Percentiles rank a stretch among this genome's conserved stretches.
Evolutionary conservation across 2,888 invertebrate genomes (phyloP).

Genomic region (Drosophila paranaensis): DNA sequence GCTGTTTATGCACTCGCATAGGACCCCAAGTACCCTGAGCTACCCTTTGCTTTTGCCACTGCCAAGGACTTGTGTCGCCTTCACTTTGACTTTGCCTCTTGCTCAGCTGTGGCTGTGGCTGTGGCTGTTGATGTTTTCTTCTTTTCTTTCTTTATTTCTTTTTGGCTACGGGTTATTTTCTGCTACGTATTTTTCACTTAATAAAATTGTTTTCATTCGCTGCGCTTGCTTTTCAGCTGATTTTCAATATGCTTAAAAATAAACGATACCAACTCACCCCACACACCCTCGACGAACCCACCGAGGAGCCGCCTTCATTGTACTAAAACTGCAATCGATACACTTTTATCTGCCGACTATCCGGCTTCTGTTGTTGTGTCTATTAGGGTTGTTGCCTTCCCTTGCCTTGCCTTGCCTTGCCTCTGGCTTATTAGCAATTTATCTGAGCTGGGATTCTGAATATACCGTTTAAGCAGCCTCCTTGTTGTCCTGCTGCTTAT

Average conservation of each 20-base stretch:
- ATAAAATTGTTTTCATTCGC: constrained; percentile 78
- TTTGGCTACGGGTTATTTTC: constrained; percentile 74
- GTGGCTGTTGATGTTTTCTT: constrained; percentile 34
- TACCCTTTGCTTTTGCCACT: constrained; percentile 59
- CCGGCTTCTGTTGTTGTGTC: constrained; percentile 40
- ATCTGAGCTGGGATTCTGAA: constrained; percentile 33
- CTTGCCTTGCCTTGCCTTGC: constrained; percentile 39
- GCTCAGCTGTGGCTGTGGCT: constrained; percentile 21
- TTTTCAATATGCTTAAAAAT: constrained; percentile 81
- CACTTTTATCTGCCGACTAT: constrained; percentile 53
- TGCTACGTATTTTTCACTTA: constrained; percentile 73
- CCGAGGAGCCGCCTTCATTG: constrained; percentile 43
- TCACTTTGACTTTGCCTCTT: constrained; percentile 54
- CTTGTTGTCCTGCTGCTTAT: constrained; percentile 8
- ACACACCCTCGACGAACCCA: neutral
- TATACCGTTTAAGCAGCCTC: constrained; percentile 40
- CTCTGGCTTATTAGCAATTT: constrained; percentile 71
- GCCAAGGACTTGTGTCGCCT: constrained; percentile 78
- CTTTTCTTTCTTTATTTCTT: constrained; percentile 49
- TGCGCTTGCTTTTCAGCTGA: constrained; percentile 62
- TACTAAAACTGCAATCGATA: constrained; percentile 62
- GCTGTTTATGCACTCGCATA: neutral
- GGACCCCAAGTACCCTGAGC: constrained; percentile 26
- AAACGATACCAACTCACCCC: constrained; percentile 50
- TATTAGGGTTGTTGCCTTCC: constrained; percentile 15